These are phyloP conservation scores for Allolobophora icterica DNA, from an alignment of 2,888 invertebrate genomes.

Conservation along the genomic window DNA sequence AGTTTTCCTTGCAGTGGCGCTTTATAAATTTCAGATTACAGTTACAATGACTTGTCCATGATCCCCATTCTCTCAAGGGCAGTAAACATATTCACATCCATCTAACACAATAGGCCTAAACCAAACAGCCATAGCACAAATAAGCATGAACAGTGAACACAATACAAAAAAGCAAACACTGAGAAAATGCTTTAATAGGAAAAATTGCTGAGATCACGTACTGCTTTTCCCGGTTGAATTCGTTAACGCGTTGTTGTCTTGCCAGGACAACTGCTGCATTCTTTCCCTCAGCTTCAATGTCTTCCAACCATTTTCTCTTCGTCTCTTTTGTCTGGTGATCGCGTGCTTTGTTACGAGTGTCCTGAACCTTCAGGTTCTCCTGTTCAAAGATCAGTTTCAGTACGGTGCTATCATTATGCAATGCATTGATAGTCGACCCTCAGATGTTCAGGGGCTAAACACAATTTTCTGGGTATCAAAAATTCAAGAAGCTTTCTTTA, in stretches of 20 bases:
- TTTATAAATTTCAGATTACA: too few relatives aligned
- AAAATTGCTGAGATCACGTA: background rate
- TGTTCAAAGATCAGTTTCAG: background rate
- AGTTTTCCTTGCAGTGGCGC: too few relatives aligned
- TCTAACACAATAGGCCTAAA: too few relatives aligned
- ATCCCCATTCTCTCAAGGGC: too few relatives aligned
- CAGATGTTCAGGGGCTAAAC: background rate
- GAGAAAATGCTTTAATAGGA: background rate
- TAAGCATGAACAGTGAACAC: background rate
- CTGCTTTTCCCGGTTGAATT: background rate
- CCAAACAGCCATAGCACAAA: background rate
- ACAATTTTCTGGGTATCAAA: background rate
- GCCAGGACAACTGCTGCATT: background rate
- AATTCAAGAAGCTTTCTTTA: background rate
- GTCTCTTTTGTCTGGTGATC: background rate
- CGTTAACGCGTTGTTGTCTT: background rate
- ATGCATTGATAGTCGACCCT: background rate
- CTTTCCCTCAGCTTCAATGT: background rate
- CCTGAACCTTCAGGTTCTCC: slow-evolving; percentile 4
- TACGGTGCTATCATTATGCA: too few relatives aligned
- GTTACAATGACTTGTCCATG: too few relatives aligned
- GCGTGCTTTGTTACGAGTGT: background rate
- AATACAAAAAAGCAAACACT: background rate
- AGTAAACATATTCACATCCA: too few relatives aligned
- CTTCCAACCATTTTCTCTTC: slow-evolving; percentile 4